Percentiles rank a stretch among this genome's conserved stretches.
Evolutionary conservation across 2,797 vertebrate genomes (phyloP).

Genomic region (Enteromius thamalakanensis): DNA sequence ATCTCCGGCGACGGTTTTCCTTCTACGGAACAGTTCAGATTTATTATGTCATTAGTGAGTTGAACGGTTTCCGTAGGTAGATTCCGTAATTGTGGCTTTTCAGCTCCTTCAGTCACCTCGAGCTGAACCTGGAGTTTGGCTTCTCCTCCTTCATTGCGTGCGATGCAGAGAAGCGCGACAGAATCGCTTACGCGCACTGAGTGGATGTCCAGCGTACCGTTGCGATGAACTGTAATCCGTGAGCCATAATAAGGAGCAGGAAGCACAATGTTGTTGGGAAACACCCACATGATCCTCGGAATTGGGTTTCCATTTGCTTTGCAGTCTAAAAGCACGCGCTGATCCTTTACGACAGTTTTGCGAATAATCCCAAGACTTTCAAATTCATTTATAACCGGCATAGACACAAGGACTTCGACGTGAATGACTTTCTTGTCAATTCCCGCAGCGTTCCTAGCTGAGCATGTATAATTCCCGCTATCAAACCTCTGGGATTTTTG

Average conservation of each 20-base stretch:
- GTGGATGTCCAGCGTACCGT: constrained; percentile 88
- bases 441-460: constrained; percentile 80
- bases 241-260: constrained; percentile 88
- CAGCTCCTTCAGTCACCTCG: constrained; percentile 71
- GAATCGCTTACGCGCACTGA: constrained; percentile 77
- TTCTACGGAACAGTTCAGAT: constrained; percentile 78
- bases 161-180: constrained; percentile 83
- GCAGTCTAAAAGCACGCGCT: constrained; percentile 84
- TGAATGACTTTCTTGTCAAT: constrained; percentile 78
- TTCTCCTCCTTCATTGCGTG: constrained; percentile 84
- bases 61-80: constrained; percentile 73
- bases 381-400: constrained; percentile 76
- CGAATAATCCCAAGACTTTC: constrained; percentile 62
- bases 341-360: constrained; percentile 77
- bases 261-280: constrained; percentile 87
- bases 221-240: constrained; percentile 86
- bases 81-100: constrained; percentile 74
- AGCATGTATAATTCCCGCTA: constrained; percentile 91
- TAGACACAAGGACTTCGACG: constrained; percentile 76
- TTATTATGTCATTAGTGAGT: constrained; percentile 73
- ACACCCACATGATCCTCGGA: constrained; percentile 85
- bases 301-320: constrained; percentile 81
- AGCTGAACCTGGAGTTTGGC: constrained; percentile 81
- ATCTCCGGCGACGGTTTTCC: constrained; percentile 76
- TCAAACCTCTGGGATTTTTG: constrained; percentile 82